Percentiles rank a stretch among this genome's conserved stretches.
Conservation (phyloP, 2,888 invertebrate genomes). For the Spodoptera picta region DNA sequence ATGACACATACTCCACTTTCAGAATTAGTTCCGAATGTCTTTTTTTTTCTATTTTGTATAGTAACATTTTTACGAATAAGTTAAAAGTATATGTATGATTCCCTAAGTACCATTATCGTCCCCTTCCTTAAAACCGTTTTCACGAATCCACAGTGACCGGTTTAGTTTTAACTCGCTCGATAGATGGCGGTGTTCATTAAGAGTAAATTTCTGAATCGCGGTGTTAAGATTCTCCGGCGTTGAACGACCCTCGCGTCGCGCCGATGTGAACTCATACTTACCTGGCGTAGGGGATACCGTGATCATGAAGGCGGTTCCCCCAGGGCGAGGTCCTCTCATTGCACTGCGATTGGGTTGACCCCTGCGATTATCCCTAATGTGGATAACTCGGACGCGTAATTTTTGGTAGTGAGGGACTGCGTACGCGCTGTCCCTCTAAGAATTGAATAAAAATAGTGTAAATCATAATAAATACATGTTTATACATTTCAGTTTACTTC, state of each 20-base stretch:
- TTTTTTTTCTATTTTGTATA: too few species aligned
- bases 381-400: too few species aligned
- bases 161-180: background rate
- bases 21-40: background rate
- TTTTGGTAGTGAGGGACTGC: constrained; percentile 7
- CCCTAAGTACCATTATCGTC: too few species aligned
- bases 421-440: constrained; percentile 4
- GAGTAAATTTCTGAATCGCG: background rate
- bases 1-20: too few species aligned
- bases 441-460: background rate
- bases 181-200: constrained; percentile 2
- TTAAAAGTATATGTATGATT: too few species aligned
- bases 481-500: too few species aligned
- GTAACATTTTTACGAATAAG: too few species aligned
- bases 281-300: constrained; percentile 8
- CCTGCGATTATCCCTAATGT: constrained; percentile 1
- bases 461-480: too few species aligned
- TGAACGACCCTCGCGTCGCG: background rate
- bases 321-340: constrained; percentile 4
- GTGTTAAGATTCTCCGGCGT: constrained; percentile 6
- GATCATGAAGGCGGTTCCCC: constrained; percentile 4
- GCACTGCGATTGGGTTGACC: constrained; percentile 4
- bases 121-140: background rate
- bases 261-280: constrained; percentile 4
- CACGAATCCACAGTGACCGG: too few species aligned